Conservation (phyloP, 30 jellyfish, hydroid and myxozoan genomes). For the Phacellophora camtschatica region DNA sequence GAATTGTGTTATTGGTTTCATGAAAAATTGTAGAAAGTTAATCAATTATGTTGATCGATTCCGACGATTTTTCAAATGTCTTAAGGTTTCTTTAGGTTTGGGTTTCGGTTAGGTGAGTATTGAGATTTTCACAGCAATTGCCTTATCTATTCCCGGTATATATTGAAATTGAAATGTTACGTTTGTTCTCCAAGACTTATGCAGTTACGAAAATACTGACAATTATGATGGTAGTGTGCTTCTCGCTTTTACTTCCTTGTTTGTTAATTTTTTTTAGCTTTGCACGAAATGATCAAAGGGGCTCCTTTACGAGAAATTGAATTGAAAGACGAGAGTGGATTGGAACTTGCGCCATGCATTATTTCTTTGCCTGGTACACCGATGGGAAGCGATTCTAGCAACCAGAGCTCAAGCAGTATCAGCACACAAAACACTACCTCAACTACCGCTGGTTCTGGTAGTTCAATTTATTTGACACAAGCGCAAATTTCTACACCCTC, state of each 20-base stretch:
- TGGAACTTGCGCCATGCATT: conserved; percentile 25
- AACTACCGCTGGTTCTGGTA: conserved; percentile 28
- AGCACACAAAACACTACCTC: conserved; percentile 56
- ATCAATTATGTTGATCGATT: too few relatives aligned
- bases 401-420: conserved; percentile 59
- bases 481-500: conserved; percentile 88
- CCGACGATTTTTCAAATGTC: too few relatives aligned
- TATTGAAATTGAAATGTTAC: too few relatives aligned
- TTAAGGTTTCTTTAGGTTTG: too few relatives aligned
- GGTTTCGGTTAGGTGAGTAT: too few relatives aligned
- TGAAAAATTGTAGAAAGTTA: too few relatives aligned
- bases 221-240: not conserved
- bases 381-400: conserved; percentile 87
- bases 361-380: conserved; percentile 98
- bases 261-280: conserved; percentile 1
- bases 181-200: too few relatives aligned
- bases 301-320: conserved; percentile 23
- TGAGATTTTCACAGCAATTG: too few relatives aligned
- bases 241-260: not conserved
- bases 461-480: conserved; percentile 59
- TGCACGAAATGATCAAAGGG: conserved; percentile 50
- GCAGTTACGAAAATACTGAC: not conserved
- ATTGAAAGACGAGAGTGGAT: conserved; percentile 11
- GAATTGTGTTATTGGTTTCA: too few relatives aligned
- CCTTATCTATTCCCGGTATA: too few relatives aligned